Evolutionary conservation across 2,113 vertebrate genomes (phyloP), one percentile per base, ranked within the genome.

Genomic region (Dissostichus mawsoni): DNA sequence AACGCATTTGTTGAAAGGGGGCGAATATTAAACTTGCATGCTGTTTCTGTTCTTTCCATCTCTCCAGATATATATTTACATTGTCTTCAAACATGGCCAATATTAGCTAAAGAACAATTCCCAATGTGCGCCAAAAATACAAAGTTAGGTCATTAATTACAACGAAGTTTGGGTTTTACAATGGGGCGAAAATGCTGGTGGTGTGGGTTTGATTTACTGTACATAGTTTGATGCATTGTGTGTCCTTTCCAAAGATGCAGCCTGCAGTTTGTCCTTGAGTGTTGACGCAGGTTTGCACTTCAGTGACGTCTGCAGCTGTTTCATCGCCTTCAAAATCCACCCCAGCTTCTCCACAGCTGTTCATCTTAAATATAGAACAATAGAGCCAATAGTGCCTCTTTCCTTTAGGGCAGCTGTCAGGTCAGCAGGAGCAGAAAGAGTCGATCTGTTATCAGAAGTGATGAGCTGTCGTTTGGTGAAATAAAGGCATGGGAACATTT

Each of bases 371-470:
- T 65, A 44, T 61, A 72, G 25, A 50, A 18, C 20, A 53, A 64
- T 36, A 2, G 56, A 71, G 11, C 25, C 51, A 53, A 41, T 41
- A 41, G 36, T 8, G 7, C 36, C 29, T 29, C 0, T 25, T 29
- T 29, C 3, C 3, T 4, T 29, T 4, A 4, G 29, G 29, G 29
- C 29, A 29, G 62, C 63, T 68, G 62, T 70, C 53, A 41, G 7
- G 72, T 78, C 83, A 64, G 66, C 74, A 72, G 69, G 76, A 59
- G 66, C 74, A 72, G 69, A 81, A 4, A 33, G 47, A 64, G 47
- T 58, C 48, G 12, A 29, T 53, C 29, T 79, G 65, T 83, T 67
- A 83, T 86, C 33, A 55, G 64, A 79, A 52, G 71, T 18, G 74
- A 8, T 41, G 36, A 41, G 36, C 7, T 8, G 36, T 8, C 36